These are phyloP conservation scores for Bombus breviceps DNA, from an alignment of 1,140 invertebrate species.

Conservation along the genomic window DNA sequence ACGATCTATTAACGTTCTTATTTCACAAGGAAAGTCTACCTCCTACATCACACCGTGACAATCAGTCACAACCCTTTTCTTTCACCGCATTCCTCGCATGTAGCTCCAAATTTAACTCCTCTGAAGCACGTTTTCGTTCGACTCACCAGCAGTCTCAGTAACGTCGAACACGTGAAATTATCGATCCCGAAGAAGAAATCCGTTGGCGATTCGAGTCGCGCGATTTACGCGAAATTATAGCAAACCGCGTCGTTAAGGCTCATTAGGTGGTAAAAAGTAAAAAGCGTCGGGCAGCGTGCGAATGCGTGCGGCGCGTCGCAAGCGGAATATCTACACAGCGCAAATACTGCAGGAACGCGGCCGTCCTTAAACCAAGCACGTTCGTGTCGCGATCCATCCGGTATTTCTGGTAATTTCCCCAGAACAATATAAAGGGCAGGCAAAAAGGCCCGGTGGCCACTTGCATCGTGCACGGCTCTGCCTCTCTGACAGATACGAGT, in stretches of 20 bases:
- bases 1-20: not conserved
- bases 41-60: not conserved
- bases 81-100: not conserved
- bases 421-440: slow-evolving; percentile 34
- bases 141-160: not conserved
- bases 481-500: slow-evolving; percentile 53
- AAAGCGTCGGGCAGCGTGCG: slow-evolving; percentile 5
- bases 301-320: not conserved
- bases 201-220: not conserved
- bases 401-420: slow-evolving; percentile 20
- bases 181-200: not conserved
- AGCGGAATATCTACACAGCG: too few relatives aligned
- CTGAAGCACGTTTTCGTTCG: not conserved
- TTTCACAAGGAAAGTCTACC: not conserved
- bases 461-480: not conserved
- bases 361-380: not conserved
- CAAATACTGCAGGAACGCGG: not conserved
- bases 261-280: slow-evolving; percentile 23
- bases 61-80: not conserved
- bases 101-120: not conserved
- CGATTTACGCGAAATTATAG: slow-evolving; percentile 1
- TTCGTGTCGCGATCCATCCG: not conserved
- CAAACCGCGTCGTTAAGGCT: slow-evolving; percentile 18
- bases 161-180: not conserved
- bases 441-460: not conserved